These are phyloP conservation scores for Morpho helenor DNA, from an alignment of 2,888 invertebrate genomes.

Conservation along the genomic window DNA sequence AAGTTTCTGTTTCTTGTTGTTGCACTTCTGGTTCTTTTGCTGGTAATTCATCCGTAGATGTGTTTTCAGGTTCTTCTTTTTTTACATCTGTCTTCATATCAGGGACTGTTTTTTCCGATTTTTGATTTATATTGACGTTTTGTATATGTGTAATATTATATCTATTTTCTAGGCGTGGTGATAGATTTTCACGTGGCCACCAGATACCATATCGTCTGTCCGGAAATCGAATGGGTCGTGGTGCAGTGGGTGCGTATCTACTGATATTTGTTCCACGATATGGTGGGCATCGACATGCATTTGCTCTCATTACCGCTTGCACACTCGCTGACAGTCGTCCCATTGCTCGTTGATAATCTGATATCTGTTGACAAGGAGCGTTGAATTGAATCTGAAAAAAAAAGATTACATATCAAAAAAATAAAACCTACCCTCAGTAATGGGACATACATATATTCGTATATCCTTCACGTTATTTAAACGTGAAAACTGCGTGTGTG, in stretches of 20 bases:
- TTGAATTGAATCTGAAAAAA: slow-evolving; percentile 62
- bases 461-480: too few relatives aligned
- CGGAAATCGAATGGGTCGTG: slow-evolving; percentile 51
- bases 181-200: slow-evolving; percentile 60
- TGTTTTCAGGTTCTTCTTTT: slow-evolving; percentile 30
- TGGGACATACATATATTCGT: too few relatives aligned
- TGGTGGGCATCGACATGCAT: slow-evolving; percentile 54
- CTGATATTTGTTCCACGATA: slow-evolving; percentile 67
- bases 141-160: slow-evolving; percentile 28
- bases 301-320: slow-evolving; percentile 59
- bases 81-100: slow-evolving; percentile 31
- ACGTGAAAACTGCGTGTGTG: too few relatives aligned
- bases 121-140: slow-evolving; percentile 31
- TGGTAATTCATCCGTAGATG: slow-evolving; percentile 26
- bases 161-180: slow-evolving; percentile 47
- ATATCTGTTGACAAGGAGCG: slow-evolving; percentile 52
- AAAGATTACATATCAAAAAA: not conserved
- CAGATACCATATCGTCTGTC: slow-evolving; percentile 57
- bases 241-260: slow-evolving; percentile 63
- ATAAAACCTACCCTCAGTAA: too few relatives aligned
- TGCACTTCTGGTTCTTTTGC: slow-evolving; percentile 28
- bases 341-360: slow-evolving; percentile 59
- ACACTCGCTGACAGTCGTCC: slow-evolving; percentile 60
- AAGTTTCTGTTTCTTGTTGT: slow-evolving; percentile 34
- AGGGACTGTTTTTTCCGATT: slow-evolving; percentile 18